A percentile compares a stretch with the other conserved stretches of the same genome.
Evolutionary conservation across 2,113 vertebrate genomes (phyloP).

Genomic region (Carassius carassius): DNA sequence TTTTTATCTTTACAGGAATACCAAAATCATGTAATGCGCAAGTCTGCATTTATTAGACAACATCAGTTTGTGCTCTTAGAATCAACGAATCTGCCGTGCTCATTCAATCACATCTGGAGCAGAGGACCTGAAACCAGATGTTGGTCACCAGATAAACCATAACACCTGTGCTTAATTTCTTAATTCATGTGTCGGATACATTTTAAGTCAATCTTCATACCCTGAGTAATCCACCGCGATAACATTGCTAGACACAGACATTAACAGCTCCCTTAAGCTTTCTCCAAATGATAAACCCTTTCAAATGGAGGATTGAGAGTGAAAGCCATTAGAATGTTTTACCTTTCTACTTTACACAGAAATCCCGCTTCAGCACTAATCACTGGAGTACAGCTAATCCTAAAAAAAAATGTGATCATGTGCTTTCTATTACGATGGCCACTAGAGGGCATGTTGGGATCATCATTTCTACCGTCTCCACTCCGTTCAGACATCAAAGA

Average conservation of each 20-base stretch:
- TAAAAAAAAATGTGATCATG: background rate
- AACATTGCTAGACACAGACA: background rate
- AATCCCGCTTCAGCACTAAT: background rate
- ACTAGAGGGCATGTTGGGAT: conserved; percentile 19
- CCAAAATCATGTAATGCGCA: no score
- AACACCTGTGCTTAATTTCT: background rate
- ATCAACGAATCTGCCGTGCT: no score
- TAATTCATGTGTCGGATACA: background rate
- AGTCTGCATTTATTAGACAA: no score
- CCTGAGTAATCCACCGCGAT: background rate
- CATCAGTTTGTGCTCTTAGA: no score
- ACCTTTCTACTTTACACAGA: background rate
- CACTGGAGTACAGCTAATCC: background rate
- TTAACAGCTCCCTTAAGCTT: background rate
- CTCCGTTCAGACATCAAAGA: background rate
- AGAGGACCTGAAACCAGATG: no score
- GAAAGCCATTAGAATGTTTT: background rate
- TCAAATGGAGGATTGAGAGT: background rate
- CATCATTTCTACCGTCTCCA: background rate
- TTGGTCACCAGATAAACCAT: no score
- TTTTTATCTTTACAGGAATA: no score
- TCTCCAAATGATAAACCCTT: background rate
- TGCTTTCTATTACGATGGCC: background rate
- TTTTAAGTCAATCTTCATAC: background rate
- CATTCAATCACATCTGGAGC: no score